phyloP scores from a whole-genome alignment of 2,797 vertebrate species.

The Steatocranus sp. region DNA sequence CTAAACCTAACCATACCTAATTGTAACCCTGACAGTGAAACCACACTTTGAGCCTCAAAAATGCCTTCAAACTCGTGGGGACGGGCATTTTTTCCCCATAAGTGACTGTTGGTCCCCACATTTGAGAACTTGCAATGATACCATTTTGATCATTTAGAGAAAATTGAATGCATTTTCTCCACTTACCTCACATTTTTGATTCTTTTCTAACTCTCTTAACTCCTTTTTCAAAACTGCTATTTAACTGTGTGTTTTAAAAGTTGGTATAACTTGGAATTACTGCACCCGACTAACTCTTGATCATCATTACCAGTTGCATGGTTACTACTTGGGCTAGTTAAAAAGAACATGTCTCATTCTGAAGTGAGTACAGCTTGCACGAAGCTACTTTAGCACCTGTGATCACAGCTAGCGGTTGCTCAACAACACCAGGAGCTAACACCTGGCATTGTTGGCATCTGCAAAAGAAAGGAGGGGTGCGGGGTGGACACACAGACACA shows the following conservation, averaged over 20 bases:
- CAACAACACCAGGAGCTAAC: conserved; percentile 14
- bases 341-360: not conserved
- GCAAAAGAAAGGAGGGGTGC: not conserved
- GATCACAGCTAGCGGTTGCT: conserved; percentile 38
- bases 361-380: not conserved
- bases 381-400: conserved; percentile 44
- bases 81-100: accelerated
- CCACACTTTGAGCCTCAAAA: not conserved
- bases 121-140: not conserved
- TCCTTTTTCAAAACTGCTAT: not conserved
- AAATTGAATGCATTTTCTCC: not conserved
- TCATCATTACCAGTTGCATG: conserved; percentile 6
- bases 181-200: not conserved
- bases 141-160: not conserved
- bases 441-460: conserved; percentile 37
- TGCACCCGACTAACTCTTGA: conserved; percentile 10
- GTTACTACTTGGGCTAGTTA: conserved; percentile 14
- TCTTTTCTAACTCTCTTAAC: not conserved
- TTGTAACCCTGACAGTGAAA: not conserved
- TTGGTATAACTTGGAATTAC: conserved; percentile 27
- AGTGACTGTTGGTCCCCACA: not conserved
- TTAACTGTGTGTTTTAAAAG: not conserved
- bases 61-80: not conserved
- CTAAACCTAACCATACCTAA: not conserved
- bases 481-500: not conserved